A percentile compares a stretch with the other conserved stretches of the same genome.
Evolutionary conservation across 2,888 invertebrate genomes (phyloP).

Genomic region (Phlogophora meticulosa): DNA sequence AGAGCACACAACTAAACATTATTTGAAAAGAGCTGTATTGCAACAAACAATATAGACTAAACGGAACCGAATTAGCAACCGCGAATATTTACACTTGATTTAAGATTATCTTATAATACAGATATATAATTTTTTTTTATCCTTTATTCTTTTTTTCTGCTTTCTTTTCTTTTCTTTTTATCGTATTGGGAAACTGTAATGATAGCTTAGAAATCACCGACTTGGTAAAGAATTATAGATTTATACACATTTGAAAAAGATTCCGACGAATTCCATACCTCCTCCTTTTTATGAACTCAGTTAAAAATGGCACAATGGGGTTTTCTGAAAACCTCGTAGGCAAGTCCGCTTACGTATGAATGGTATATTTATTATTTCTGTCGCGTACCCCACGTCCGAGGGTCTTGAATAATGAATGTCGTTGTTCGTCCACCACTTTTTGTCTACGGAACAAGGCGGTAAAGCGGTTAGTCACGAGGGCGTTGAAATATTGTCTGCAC

Average conservation of each 20-base stretch:
- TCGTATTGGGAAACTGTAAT: too few relatives aligned
- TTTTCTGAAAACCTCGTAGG: conserved; percentile 43
- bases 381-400: conserved; percentile 71
- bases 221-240: too few relatives aligned
- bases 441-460: conserved; percentile 36
- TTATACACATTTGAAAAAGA: too few relatives aligned
- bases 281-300: too few relatives aligned
- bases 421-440: conserved; percentile 62
- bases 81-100: conserved; percentile 18
- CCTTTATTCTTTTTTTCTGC: too few relatives aligned
- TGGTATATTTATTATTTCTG: conserved; percentile 70
- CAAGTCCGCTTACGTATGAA: conserved; percentile 51
- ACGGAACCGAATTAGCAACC: conserved; percentile 19
- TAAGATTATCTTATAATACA: conserved; percentile 26
- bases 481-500: conserved; percentile 28
- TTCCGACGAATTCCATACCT: too few relatives aligned
- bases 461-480: conserved; percentile 26
- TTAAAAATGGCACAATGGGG: conserved; percentile 38
- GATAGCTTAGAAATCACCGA: too few relatives aligned
- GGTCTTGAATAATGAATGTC: conserved; percentile 70
- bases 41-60: background rate
- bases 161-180: too few relatives aligned
- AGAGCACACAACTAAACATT: background rate
- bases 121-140: conserved; percentile 9
- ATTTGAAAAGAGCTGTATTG: conserved; percentile 3